Conservation (phyloP, 2,888 invertebrate genomes). For the Strigamia crassipes region DNA sequence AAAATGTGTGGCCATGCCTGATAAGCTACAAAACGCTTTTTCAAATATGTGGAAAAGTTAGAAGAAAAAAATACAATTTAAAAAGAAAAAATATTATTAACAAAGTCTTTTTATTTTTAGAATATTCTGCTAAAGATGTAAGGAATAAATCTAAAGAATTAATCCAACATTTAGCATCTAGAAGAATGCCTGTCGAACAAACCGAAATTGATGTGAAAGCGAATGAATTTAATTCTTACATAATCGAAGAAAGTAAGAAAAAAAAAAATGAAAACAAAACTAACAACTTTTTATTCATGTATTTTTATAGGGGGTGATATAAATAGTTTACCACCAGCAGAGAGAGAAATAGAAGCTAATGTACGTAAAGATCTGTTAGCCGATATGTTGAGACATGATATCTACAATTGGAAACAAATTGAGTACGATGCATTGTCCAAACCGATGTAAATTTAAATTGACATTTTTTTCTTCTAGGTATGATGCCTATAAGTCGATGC, state of each 20-base stretch:
- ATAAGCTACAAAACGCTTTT: conserved; percentile 66
- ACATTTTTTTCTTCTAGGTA: conserved; percentile 60
- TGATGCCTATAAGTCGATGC: conserved; percentile 67
- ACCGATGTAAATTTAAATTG: conserved; percentile 19
- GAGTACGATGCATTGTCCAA: conserved; percentile 55
- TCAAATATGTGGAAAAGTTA: conserved; percentile 63
- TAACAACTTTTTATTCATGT: neutral
- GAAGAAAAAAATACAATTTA: neutral
- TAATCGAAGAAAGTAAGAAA: conserved; percentile 57
- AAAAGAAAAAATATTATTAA: neutral
- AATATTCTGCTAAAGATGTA: conserved; percentile 66
- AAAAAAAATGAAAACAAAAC: neutral
- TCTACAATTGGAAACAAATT: conserved; percentile 76
- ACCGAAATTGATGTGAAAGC: conserved; percentile 62
- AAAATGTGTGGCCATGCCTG: conserved; percentile 66
- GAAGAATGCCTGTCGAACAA: conserved; percentile 70
- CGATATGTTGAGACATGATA: conserved; percentile 57
- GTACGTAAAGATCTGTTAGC: conserved; percentile 52
- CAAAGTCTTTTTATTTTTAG: conserved; percentile 58
- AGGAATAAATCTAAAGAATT: conserved; percentile 65
- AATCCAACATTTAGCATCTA: conserved; percentile 66
- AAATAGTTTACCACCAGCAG: neutral
- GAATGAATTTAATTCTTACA: conserved; percentile 55
- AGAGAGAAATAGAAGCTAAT: neutral
- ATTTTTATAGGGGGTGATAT: conserved; percentile 5